Evolutionary conservation across 2,113 vertebrate species (phyloP), one percentile per base, ranked within the genome.

Genomic region (Hippotragus niger): DNA sequence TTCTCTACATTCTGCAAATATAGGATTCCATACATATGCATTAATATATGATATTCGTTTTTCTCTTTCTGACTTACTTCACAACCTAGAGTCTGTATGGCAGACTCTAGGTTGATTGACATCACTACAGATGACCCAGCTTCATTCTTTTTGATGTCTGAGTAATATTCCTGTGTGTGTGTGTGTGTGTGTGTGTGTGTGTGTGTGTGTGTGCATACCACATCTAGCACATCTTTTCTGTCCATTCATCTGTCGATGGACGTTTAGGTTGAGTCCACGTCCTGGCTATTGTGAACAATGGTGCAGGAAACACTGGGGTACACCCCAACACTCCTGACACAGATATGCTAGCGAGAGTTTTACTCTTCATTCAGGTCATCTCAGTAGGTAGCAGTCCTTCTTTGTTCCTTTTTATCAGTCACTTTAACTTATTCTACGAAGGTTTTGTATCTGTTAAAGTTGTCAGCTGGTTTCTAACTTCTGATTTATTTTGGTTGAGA

Each of bases 401-500:
- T 88, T 93, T 95, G 33, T 89, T 88, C 31, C 94, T 64, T 76
- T 52, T 25, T 29, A 7, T 71, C 36, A 88, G 40, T 93, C 57
- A 88, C 25, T 94, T 57, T 58, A 95, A 87, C 31, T 94, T 64
- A 93, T 16, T 91, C 60, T 53, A 1, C 6, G 57, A 89, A 58
- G n/a, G 50, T 36, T 76, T 94, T n/a, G 1, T 50, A 4, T 55
- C 5, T 57, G 15, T 89, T 16, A 29, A 76, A 64, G 14, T 62
- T 36, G 8, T 71, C 25, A n/a, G 2, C 71, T 57, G 78, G 12
- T 87, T 86, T 19, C 31, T 55, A 78, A 57, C 17, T 83, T 87
- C 31, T 94, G 88, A 80, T 92, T 95, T 91, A 90, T 96, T 96
- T 95, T 87, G 52, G 45, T 74, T 62, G 92, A 86, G 40, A n/a